Evolutionary conservation across 2,113 vertebrate species (phyloP).

Genomic region (Copsychus sechellarum): DNA sequence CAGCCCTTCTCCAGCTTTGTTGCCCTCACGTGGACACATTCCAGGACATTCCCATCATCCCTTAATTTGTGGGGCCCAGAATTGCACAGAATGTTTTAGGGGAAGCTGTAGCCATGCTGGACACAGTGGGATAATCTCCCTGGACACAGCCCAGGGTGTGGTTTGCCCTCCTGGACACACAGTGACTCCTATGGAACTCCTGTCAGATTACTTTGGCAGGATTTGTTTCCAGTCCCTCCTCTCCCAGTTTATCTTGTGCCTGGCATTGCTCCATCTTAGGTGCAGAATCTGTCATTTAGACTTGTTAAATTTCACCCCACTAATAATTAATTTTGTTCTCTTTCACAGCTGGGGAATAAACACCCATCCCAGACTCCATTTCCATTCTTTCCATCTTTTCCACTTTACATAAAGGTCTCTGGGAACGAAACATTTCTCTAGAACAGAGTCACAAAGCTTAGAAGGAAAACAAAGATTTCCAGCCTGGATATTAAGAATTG

Average conservation of each 20-base stretch:
- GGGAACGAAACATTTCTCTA: not conserved
- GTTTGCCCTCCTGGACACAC: not conserved
- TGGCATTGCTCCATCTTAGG: not conserved
- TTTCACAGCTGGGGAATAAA: not conserved
- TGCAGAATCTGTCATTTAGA: not conserved
- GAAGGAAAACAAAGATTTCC: not conserved
- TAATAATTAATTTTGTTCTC: not conserved
- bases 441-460: too few species aligned
- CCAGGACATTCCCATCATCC: not conserved
- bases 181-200: not conserved
- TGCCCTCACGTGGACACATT: not conserved
- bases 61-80: not conserved
- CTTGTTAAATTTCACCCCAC: not conserved
- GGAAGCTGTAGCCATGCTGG: fast-evolving
- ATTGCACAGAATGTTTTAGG: not conserved
- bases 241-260: not conserved
- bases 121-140: not conserved
- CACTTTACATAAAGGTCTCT: not conserved
- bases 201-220: not conserved
- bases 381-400: not conserved
- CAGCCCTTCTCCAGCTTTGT: not conserved
- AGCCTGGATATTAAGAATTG: not conserved
- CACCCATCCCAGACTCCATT: not conserved
- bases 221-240: not conserved
- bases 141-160: not conserved